Conservation (phyloP, 2,888 invertebrate species). For the Agrotis puta region DNA sequence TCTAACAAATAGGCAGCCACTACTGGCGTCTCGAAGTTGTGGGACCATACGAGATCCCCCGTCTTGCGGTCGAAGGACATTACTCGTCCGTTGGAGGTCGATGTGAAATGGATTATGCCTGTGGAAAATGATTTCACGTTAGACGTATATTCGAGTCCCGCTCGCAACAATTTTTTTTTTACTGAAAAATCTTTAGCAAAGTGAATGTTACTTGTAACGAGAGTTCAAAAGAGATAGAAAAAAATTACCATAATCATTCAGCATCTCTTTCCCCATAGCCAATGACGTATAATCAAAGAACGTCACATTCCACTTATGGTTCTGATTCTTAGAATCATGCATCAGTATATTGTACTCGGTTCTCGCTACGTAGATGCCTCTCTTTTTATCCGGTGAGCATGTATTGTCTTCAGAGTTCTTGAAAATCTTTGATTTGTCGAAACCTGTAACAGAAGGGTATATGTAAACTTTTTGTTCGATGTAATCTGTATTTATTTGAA, state of each 20-base stretch:
- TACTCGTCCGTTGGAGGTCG: slow-evolving; percentile 96
- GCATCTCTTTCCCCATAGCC: slow-evolving; percentile 94
- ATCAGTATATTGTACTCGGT: slow-evolving; percentile 98
- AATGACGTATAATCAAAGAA: slow-evolving; percentile 98
- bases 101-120: slow-evolving; percentile 97
- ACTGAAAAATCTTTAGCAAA: no score
- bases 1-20: slow-evolving; percentile 96
- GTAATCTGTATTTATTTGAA: no score
- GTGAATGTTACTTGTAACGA: no score
- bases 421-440: slow-evolving; percentile 87
- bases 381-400: slow-evolving; percentile 93
- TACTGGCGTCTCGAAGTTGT: slow-evolving; percentile 96
- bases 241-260: slow-evolving; percentile 94
- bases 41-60: slow-evolving; percentile 97
- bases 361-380: slow-evolving; percentile 95
- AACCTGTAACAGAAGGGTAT: slow-evolving; percentile 75
- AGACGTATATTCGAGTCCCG: no score
- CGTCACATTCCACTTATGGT: slow-evolving; percentile 98
- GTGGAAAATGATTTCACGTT: slow-evolving; percentile 51
- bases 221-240: background rate
- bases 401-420: slow-evolving; percentile 90
- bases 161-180: no score
- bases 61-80: slow-evolving; percentile 95
- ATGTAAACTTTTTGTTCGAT: slow-evolving; percentile 14
- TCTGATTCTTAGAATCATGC: slow-evolving; percentile 94